Base-by-base conservation (phyloP, 1,140 invertebrate genomes). In the Nixonia krombeini region DNA sequence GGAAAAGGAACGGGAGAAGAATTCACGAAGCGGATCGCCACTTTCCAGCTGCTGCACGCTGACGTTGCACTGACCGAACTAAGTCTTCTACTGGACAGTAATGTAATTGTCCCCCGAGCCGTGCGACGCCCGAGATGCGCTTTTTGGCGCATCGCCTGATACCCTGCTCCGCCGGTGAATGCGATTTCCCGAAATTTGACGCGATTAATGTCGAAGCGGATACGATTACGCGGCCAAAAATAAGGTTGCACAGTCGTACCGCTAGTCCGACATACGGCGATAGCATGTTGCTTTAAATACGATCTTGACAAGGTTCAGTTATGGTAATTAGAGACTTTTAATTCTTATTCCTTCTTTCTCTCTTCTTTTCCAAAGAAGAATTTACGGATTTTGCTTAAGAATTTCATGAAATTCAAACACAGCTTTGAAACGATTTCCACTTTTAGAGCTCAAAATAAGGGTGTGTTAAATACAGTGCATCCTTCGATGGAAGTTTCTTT, bases 61-160 rank as follows among this genome's bases (percentile, higher is more conserved):
- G 31, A 33, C 31, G 31, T 33, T 33, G 31, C 31, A 33, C 31
- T 13, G 31, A 33, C 31, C 31, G 31, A 51, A 55, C 53, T 53
- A 55, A 62, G 29, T 35, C 42, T 26, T 18, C 47, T 57, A 13
- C 26, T 62, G 21, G 50, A 41, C 50, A 62, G 42, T 49, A 41
- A 52, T 38, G 49, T 15, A 33, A 33, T 33, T 33, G 31, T 33
- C 31, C 31, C 31, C 4, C 2, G n/a, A 1, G 10, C 1, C 6
- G 12, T 4, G n/a, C 13, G 12, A 13, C n/a, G 31, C 10, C 13
- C 31, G n/a, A n/a, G n/a, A n/a, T 33, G 31, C 6, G 13, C 31
- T 13, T 33, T 13, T 10, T 33, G 4, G 4, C 12, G 31, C 31
- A 2, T 33, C 31, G 10, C 31, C 9, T 29, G 3, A 4, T 29